These are phyloP conservation scores for Pyrgilauda ruficollis DNA, from an alignment of 2,113 vertebrate species.

Conservation along the genomic window DNA sequence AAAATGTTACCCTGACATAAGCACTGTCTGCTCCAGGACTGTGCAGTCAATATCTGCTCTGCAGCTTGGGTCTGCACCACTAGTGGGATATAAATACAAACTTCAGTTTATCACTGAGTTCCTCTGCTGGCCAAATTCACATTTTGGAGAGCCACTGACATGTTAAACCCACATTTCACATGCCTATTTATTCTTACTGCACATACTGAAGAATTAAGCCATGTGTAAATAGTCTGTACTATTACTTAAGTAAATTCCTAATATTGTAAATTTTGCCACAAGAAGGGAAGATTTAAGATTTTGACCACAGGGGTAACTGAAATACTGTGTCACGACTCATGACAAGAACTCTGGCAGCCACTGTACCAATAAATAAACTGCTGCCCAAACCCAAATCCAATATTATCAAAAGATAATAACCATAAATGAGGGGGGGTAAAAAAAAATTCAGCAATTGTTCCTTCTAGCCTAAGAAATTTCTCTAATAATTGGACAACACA, in stretches of 20 bases:
- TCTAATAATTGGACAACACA: not conserved
- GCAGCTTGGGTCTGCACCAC: not conserved
- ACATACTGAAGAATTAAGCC: not conserved
- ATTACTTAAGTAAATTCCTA: conserved; percentile 14
- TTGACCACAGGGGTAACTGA: conserved; percentile 11
- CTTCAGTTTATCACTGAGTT: not conserved
- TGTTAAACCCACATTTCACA: not conserved
- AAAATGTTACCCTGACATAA: not conserved
- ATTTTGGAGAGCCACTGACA: not conserved
- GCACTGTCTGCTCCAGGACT: not conserved
- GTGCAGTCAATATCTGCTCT: not conserved
- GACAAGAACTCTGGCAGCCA: not conserved
- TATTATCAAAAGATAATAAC: conserved; percentile 26
- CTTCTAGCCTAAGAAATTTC: conserved; percentile 28
- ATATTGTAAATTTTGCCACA: not conserved
- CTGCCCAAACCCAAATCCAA: not conserved
- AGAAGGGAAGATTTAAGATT: conserved; percentile 17
- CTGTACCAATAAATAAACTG: not conserved
- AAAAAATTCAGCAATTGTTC: not conserved
- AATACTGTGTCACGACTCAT: conserved; percentile 5
- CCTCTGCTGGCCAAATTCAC: not conserved
- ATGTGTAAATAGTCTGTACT: not conserved
- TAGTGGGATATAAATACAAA: not conserved
- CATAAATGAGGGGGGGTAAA: not conserved
- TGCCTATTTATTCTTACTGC: not conserved